Base-by-base conservation (phyloP, 1,140 invertebrate species). In the Calephelis virginiensis region DNA sequence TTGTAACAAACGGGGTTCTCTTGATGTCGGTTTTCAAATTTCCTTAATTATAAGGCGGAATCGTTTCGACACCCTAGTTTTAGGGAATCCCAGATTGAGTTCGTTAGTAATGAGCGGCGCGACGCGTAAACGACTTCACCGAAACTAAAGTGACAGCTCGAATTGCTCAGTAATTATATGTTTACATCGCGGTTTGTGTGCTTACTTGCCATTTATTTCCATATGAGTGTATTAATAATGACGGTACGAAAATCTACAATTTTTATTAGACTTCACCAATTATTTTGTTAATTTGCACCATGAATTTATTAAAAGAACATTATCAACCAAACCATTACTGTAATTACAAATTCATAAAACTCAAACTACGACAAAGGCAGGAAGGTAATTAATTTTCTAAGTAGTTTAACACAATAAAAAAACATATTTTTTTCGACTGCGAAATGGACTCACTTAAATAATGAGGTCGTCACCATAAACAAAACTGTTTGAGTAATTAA, bases 11-110 rank as follows among this genome's bases (percentile, higher is more conserved):
- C 82, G 72, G 72, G 77, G 72, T 76, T 73, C 69, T 70, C 73
- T 76, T 76, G 76, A 80, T 73, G 80, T 80, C 75, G 78, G 83
- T 86, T 87, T 86, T 89, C 82, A 87, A 89, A 89, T 83, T 86
- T 85, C 78, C 83, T 83, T 87, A 86, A 87, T 89, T 86, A 89
- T 80, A 81, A 82, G 74, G 72, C 78, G 69, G 74, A 75, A 78
- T 78, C 76, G 72, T 75, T 77, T 74, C 74, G 77, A 79, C 76
- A 78, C 77, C 80, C 78, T 74, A 72, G 64, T 70, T 76, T 67
- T 14, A 66, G 67, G 64, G 68, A 56, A 72, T 64, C 48, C 11
- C 59, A 56, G 63, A 67, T 66, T 70, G 68, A 68, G 61, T 71
- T 64, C 66, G 72, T 72, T 74, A 76, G 69, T 46, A 64, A 60